Evolutionary conservation across 2,888 invertebrate species (phyloP).

Genomic region (Polietes domitor): DNA sequence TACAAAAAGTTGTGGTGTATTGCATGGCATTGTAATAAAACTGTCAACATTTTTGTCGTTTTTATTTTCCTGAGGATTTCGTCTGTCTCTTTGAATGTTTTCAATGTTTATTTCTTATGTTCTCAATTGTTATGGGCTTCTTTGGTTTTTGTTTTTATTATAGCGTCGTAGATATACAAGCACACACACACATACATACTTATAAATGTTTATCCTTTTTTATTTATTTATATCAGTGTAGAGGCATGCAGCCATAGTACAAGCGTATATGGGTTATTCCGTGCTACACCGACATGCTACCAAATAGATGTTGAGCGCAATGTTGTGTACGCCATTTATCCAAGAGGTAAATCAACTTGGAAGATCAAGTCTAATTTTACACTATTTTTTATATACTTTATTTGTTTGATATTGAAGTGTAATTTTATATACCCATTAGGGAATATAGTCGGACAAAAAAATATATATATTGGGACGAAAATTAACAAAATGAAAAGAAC

Average conservation of each 20-base stretch:
- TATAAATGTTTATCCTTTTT: constrained; percentile 10
- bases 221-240: constrained; percentile 12
- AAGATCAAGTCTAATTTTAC: too few species aligned
- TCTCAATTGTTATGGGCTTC: constrained; percentile 22
- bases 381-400: too few species aligned
- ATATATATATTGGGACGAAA: too few species aligned
- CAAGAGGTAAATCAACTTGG: too few species aligned
- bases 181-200: too few species aligned
- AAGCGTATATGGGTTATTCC: not conserved
- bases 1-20: constrained; percentile 11
- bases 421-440: too few species aligned
- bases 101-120: constrained; percentile 24
- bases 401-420: too few species aligned
- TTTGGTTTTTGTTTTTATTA: constrained; percentile 21
- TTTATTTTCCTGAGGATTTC: not conserved
- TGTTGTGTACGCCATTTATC: too few species aligned
- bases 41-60: constrained; percentile 38
- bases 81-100: constrained; percentile 1
- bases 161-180: not conserved
- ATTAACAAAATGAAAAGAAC: too few species aligned
- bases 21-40: constrained; percentile 47
- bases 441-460: too few species aligned
- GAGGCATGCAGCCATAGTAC: not conserved
- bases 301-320: too few species aligned
- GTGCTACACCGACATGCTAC: too few species aligned